Base-by-base conservation (phyloP, 2,797 vertebrate genomes). In the Lithobates pipiens region DNA sequence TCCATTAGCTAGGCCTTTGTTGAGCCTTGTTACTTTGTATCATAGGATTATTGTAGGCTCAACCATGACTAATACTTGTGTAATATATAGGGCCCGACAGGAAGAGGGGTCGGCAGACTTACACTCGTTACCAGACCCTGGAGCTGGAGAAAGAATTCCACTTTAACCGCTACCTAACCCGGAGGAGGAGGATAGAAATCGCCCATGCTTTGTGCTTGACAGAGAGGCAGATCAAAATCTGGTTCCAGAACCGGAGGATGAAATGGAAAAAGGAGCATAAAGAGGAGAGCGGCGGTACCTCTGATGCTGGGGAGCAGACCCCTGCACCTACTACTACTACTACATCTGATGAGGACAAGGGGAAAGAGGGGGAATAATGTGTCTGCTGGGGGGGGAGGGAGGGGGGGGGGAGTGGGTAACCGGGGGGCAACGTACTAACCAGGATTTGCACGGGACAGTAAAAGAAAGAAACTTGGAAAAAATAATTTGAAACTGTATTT, bases 241-340 rank as follows among this genome's bases (percentile, higher is more conserved):
- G 96, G 96, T 98, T 97, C 90, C 96, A 97, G 91, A 98, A 98
- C 90, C 94, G 96, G 32, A 95, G 96, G 89, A 97, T 97, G 96
- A 97, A 97, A 83, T 97, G 96, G 97, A 97, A 97, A 93, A 97
- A 97, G 46, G 96, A 97, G 74, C 93, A 97, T 86, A 97, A 96
- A 85, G 95, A 95, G 5, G 95, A 95, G 39, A 91, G 88, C 46
- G 86, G 89, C 23, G 87, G 86, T 11, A 87, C 90, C 32, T 70
- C 85, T 10, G 85, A 87, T 11, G 70, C 76, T 8, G 67, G 74
- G 2, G 80, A 81, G 29, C 54, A 81, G 23, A 71, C 78, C 76
- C 27, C 82, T 34, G 92, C 2, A 13, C 84, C 39, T 9, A 39
- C 39, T 39, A 39, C 39, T 39, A 90, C 91, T 65, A 83, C 90